Evolutionary conservation across 1,140 invertebrate species (phyloP).

Genomic region (Sinonovacula constricta): DNA sequence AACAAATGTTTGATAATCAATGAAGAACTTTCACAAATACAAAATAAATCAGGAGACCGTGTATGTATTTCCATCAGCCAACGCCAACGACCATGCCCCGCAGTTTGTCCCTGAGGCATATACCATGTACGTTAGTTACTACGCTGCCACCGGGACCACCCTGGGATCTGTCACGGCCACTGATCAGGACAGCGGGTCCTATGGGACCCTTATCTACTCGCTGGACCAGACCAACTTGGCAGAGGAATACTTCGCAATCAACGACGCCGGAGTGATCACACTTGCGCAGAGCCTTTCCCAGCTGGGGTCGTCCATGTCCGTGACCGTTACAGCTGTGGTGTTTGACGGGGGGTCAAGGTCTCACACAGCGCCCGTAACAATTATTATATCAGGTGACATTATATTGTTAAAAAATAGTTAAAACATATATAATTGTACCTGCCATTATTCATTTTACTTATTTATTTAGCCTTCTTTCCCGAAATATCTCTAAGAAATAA

Average conservation of each 20-base stretch:
- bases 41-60: not conserved
- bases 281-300: not conserved
- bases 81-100: constrained; percentile 29
- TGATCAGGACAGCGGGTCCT: constrained; percentile 13
- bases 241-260: constrained; percentile 2
- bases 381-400: constrained; percentile 13
- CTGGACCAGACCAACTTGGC: constrained; percentile 5
- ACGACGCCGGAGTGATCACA: constrained; percentile 7
- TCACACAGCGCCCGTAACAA: constrained; percentile 10
- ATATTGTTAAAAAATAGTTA: too few relatives aligned
- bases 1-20: not conserved
- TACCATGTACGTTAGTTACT: constrained; percentile 13
- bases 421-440: too few relatives aligned
- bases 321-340: constrained; percentile 3
- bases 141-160: constrained; percentile 3
- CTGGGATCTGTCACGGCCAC: constrained; percentile 27
- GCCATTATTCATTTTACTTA: too few relatives aligned
- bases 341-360: constrained; percentile 4
- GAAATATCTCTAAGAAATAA: too few relatives aligned
- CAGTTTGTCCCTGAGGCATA: constrained; percentile 6
- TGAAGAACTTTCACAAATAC: not conserved
- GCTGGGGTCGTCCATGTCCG: not conserved
- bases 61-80: not conserved
- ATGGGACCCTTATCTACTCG: constrained; percentile 11
- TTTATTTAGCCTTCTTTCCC: too few relatives aligned